A percentile compares a stretch with the other conserved stretches of the same genome.
phyloP scores from a whole-genome alignment of 2,797 vertebrate species.

The Coccyzus lansbergi region DNA sequence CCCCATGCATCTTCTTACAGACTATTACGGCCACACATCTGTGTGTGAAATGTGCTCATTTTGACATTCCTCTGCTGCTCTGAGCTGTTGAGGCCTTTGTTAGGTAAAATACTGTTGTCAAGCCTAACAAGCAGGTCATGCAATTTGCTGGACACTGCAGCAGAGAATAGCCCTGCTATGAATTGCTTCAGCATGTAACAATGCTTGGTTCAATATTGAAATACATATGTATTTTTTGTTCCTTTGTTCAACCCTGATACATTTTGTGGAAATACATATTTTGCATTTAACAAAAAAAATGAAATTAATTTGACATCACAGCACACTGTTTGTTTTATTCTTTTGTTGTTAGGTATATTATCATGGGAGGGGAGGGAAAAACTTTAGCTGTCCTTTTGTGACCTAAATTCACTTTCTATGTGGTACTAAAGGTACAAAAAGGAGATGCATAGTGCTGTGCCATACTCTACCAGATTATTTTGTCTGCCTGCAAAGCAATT shows the following conservation, averaged over 20 bases:
- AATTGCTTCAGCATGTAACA: slow-evolving; percentile 69
- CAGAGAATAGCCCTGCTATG: slow-evolving; percentile 70
- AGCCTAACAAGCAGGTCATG: slow-evolving; percentile 88
- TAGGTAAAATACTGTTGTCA: slow-evolving; percentile 87
- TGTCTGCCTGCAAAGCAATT: slow-evolving; percentile 57
- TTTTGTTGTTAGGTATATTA: slow-evolving; percentile 25
- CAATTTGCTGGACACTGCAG: slow-evolving; percentile 77
- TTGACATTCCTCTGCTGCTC: slow-evolving; percentile 93
- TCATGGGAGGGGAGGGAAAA: background rate
- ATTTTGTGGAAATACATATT: slow-evolving; percentile 52
- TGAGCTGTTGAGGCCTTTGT: slow-evolving; percentile 89
- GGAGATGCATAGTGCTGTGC: background rate
- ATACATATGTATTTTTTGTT: slow-evolving; percentile 67
- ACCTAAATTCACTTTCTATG: slow-evolving; percentile 53
- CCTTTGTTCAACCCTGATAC: slow-evolving; percentile 43
- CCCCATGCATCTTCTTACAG: slow-evolving; percentile 83
- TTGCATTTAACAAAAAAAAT: background rate
- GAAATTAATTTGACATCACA: background rate
- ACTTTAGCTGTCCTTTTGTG: slow-evolving; percentile 54
- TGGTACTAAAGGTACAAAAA: slow-evolving; percentile 44
- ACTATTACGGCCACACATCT: slow-evolving; percentile 93
- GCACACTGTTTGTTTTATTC: slow-evolving; percentile 29
- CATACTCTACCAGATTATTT: slow-evolving; percentile 30
- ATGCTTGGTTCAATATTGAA: slow-evolving; percentile 55
- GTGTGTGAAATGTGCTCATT: slow-evolving; percentile 96